Evolutionary conservation across 1,140 invertebrate species (phyloP), one percentile per base, ranked within the genome.

Genomic region (Heliothis virescens): DNA sequence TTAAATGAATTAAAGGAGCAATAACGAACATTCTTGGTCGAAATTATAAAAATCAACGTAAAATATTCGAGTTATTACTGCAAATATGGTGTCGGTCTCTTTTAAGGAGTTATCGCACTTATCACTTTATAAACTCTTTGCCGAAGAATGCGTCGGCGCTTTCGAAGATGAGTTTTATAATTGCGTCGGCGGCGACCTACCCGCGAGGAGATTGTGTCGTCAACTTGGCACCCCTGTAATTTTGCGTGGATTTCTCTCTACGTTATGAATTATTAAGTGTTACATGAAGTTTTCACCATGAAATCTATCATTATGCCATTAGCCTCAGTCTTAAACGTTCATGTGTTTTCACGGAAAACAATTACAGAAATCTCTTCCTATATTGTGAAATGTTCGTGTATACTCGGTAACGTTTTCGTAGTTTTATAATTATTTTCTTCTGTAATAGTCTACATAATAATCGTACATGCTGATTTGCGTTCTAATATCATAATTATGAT

Each of bases 301-400:
- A 12, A 34, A 76, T 62, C 79, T 57, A 62, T 83, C 79, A 85
- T 84, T 85, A 83, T 77, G 59, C 79, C 82, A 83, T 83, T 85
- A 83, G 65, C 74, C 78, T 26, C 0, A 81, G 59, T 73, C 59
- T 82, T 74, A 29, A 59, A 21, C 41, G 13, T 16, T 12, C 13
- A 48, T 55, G 7, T 60, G 55, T 77, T 80, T 79, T 79, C 81
- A 57, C 34, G 73, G 82, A 81, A 84, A 83, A 83, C 78, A 86
- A 83, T 86, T 81, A 85, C 48, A 63, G 62, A 80, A 73, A 50
- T 78, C n/a, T 50, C 77, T 72, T 79, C 50, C 16, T 71, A 55
- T 18, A 34, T 18, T 29, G 15, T 60, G 11, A 60, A 60, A 60
- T 9, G 10, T 21, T 21, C 55, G 21, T 18, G 41, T 65, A 15